A percentile compares a stretch with the other conserved stretches of the same genome.
Conservation (phyloP, 2,113 vertebrate species). For the Muntiacus muntjak region DNA sequence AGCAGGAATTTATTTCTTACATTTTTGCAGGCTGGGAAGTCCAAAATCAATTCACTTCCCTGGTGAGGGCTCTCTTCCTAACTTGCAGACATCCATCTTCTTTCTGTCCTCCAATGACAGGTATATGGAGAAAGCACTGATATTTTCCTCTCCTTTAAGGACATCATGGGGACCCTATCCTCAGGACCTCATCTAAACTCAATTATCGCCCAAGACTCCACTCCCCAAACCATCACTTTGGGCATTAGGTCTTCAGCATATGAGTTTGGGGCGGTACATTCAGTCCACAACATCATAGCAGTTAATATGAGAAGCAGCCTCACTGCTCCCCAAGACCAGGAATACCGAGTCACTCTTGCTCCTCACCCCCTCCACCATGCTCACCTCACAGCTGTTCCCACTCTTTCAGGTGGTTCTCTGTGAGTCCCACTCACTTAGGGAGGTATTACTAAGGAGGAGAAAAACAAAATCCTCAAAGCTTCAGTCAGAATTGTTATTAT, state of each 20-base stretch:
- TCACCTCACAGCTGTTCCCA: fast-evolving
- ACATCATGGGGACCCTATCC: not conserved
- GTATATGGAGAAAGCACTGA: not conserved
- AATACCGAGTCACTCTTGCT: not conserved
- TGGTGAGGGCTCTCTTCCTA: not conserved
- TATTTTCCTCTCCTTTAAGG: not conserved
- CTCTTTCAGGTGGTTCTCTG: not conserved
- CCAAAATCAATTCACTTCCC: not conserved
- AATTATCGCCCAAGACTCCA: not conserved
- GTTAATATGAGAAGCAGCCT: not conserved
- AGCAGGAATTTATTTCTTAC: not conserved
- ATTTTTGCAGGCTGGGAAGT: not conserved
- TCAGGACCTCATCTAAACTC: not conserved
- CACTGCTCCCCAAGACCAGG: not conserved
- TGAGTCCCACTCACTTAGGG: not conserved
- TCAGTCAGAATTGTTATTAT: not conserved
- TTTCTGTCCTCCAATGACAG: not conserved
- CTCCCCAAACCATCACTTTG: not conserved
- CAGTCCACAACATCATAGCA: not conserved
- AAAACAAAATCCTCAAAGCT: not conserved
- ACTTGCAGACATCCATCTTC: not conserved
- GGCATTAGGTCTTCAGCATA: not conserved
- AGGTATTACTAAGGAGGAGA: not conserved
- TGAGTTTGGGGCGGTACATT: not conserved
- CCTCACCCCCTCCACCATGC: not conserved